phyloP scores from a whole-genome alignment of 2,888 invertebrate species.

The Tenthredo livida region DNA sequence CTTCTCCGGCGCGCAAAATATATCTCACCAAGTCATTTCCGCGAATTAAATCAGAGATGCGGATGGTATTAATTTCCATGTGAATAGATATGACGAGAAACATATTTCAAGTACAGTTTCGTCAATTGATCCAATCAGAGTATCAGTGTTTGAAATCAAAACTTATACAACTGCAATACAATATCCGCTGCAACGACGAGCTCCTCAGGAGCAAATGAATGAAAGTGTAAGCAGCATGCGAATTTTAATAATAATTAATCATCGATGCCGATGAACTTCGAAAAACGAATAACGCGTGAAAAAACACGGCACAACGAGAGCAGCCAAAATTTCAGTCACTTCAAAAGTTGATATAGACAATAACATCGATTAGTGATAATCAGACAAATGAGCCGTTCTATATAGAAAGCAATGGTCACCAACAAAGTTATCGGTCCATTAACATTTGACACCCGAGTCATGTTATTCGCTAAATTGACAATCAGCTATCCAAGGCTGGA shows the following conservation, averaged over 20 bases:
- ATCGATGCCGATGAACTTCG: not conserved
- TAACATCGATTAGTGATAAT: not conserved
- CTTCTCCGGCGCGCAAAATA: not conserved
- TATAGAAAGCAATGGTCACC: not conserved
- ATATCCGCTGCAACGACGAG: not conserved
- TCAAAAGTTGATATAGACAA: not conserved
- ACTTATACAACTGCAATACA: not conserved
- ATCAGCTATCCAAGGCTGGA: conserved; percentile 59
- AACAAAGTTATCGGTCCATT: not conserved
- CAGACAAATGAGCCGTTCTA: not conserved
- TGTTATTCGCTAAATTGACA: conserved; percentile 59
- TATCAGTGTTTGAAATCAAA: not conserved
- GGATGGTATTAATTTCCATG: not conserved
- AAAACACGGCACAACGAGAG: not conserved
- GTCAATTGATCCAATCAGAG: not conserved
- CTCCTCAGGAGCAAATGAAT: too few relatives aligned
- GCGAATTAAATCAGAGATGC: not conserved
- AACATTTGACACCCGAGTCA: conserved; percentile 13
- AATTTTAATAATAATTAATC: not conserved
- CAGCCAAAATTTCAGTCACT: not conserved
- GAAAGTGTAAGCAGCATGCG: not conserved
- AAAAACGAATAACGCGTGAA: not conserved
- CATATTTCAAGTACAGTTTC: not conserved
- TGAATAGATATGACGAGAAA: not conserved
- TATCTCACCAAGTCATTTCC: not conserved